Evolutionary conservation across 2,888 invertebrate genomes (phyloP).

Genomic region (Dexiosoma caninum): DNA sequence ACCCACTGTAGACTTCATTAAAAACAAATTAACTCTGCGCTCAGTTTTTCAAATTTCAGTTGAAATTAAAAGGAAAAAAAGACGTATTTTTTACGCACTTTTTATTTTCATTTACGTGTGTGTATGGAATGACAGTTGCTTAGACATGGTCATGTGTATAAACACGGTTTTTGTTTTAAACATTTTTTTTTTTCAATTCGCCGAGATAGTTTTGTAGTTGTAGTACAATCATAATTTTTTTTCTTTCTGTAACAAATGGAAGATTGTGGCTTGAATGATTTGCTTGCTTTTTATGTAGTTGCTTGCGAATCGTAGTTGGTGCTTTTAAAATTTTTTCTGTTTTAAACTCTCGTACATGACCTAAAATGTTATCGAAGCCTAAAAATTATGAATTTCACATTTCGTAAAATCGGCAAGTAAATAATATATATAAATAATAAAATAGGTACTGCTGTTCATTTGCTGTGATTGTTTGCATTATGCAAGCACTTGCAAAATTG

Average conservation of each 20-base stretch:
- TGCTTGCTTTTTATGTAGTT: neutral
- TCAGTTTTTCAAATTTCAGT: neutral
- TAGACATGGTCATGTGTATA: constrained; percentile 7
- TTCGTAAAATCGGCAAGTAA: constrained; percentile 29
- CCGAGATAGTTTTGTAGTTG: neutral
- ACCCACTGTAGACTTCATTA: neutral
- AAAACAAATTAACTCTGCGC: constrained; percentile 10
- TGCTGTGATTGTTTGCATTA: no score
- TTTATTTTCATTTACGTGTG: neutral
- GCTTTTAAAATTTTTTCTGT: constrained; percentile 5
- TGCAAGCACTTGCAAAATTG: no score
- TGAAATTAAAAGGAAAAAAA: neutral
- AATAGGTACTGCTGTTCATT: no score
- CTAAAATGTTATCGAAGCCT: constrained; percentile 64
- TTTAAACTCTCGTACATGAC: constrained; percentile 58
- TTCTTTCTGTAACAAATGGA: constrained; percentile 9
- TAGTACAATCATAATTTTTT: constrained; percentile 12
- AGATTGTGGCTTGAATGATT: neutral
- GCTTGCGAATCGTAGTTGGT: neutral
- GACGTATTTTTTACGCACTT: constrained; percentile 10
- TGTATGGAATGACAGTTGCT: constrained; percentile 23
- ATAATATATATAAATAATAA: no score
- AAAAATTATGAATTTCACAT: constrained; percentile 64
- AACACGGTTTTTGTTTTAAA: constrained; percentile 12
- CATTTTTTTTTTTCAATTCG: constrained; percentile 15